Evolutionary conservation across 1,140 invertebrate species (phyloP).

Genomic region (Drosophila setifemur): DNA sequence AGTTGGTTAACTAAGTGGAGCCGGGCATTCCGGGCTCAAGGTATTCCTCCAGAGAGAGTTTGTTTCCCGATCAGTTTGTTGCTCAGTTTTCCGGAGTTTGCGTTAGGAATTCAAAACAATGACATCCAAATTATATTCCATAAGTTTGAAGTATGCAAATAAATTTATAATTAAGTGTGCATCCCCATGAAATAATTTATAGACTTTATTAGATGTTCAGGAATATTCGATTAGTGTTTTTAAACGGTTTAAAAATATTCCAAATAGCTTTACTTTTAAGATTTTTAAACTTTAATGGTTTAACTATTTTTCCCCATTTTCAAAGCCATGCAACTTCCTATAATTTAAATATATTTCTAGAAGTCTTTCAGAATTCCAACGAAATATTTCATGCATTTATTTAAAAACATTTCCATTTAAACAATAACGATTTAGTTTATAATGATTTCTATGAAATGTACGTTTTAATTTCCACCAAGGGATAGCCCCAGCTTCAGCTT

Average conservation of each 20-base stretch:
- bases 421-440: background rate
- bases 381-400: background rate
- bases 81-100: background rate
- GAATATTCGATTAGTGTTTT: no score
- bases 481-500: background rate
- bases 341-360: no score
- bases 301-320: no score
- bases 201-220: no score
- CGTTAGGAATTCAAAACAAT: background rate
- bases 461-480: background rate
- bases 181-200: no score
- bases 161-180: no score
- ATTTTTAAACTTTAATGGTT: no score
- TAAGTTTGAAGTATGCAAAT: no score
- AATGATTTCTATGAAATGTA: background rate
- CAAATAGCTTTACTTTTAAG: no score
- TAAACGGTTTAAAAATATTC: no score
- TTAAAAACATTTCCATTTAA: background rate
- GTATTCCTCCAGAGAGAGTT: constrained; percentile 29
- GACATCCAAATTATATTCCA: no score
- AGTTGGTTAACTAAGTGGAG: constrained; percentile 51
- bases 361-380: background rate
- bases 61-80: background rate
- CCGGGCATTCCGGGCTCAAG: constrained; percentile 12
- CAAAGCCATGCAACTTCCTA: no score